phyloP scores from a whole-genome alignment of 2,113 vertebrate species.

The Argyrosomus japonicus region DNA sequence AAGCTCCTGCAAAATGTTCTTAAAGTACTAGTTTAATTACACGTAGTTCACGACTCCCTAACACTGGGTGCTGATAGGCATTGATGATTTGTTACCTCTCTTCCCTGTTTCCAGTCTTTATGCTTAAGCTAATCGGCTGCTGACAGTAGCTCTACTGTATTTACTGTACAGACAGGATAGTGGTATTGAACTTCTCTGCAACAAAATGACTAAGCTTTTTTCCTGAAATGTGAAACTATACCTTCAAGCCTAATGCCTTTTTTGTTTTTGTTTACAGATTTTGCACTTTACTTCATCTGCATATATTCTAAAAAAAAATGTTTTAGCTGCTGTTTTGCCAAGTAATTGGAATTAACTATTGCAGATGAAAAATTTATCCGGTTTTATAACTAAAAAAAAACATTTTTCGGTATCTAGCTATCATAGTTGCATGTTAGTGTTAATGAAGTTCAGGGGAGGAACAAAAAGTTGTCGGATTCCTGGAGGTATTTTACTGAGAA shows the following conservation, averaged over 20 bases:
- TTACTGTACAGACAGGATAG: background rate
- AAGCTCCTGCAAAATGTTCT: no score
- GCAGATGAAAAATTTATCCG: background rate
- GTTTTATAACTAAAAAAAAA: background rate
- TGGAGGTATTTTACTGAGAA: background rate
- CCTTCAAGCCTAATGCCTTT: background rate
- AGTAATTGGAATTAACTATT: background rate
- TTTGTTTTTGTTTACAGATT: background rate
- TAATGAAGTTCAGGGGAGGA: no score
- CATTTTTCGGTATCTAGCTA: background rate
- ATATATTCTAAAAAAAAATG: background rate
- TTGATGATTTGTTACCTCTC: no score
- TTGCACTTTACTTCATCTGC: background rate
- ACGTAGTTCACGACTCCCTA: no score
- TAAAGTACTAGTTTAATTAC: no score
- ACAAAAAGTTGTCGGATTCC: background rate
- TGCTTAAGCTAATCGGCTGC: background rate
- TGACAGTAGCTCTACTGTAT: background rate
- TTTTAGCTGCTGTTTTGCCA: no score
- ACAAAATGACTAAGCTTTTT: background rate
- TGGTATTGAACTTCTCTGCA: background rate
- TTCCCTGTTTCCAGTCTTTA: background rate
- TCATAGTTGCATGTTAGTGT: background rate
- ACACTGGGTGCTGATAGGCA: no score
- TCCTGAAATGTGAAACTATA: background rate